Evolutionary conservation across 1,140 invertebrate genomes (phyloP).

Genomic region (Drosophila chauvacae): DNA sequence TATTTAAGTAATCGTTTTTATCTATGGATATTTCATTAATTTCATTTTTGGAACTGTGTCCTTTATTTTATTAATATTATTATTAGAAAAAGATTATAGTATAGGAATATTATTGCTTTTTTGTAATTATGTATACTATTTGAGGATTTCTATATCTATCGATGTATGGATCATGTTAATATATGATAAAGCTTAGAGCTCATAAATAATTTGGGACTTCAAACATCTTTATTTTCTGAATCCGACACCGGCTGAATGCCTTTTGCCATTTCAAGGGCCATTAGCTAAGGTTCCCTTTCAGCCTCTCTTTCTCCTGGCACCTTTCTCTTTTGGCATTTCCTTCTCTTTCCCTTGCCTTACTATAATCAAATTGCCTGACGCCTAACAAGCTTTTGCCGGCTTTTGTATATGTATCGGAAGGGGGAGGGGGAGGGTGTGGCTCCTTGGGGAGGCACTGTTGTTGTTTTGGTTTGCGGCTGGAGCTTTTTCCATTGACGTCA

Average conservation of each 20-base stretch:
- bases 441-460: constrained; percentile 40
- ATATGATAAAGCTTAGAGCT: too few species aligned
- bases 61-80: too few species aligned
- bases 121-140: too few species aligned
- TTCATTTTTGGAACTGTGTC: background rate
- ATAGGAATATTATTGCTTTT: background rate
- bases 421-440: constrained; percentile 1
- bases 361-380: constrained; percentile 69
- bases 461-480: constrained; percentile 52
- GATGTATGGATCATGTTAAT: background rate
- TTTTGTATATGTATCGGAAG: constrained; percentile 45
- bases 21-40: background rate
- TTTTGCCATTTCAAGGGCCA: constrained; percentile 73
- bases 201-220: background rate
- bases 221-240: background rate
- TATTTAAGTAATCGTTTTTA: background rate
- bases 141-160: background rate
- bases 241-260: constrained; percentile 23
- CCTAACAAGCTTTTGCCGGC: constrained; percentile 65
- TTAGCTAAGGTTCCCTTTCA: constrained; percentile 24
- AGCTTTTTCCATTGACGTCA: constrained; percentile 84
- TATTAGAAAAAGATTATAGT: too few species aligned
- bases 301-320: background rate
- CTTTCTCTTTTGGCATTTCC: constrained; percentile 1
- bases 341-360: constrained; percentile 51